Conservation (phyloP, 2,888 invertebrate species). For the Boloria selene region DNA sequence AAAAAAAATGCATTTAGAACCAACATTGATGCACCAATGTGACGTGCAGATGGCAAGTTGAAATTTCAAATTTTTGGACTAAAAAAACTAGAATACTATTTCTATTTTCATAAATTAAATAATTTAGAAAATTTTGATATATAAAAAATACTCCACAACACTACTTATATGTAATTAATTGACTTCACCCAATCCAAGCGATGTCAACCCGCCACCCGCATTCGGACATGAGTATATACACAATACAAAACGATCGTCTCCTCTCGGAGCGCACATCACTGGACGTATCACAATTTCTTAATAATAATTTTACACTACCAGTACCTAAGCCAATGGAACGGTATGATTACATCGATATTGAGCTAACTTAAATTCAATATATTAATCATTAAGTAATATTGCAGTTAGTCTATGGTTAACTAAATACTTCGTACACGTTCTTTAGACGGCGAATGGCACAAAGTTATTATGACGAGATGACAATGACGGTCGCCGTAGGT, state of each 20-base stretch:
- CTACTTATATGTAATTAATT: slow-evolving; percentile 11
- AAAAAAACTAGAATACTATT: slow-evolving; percentile 1
- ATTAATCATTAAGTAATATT: slow-evolving; percentile 80
- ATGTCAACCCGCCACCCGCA: slow-evolving; percentile 12
- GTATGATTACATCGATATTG: slow-evolving; percentile 77
- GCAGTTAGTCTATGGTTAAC: slow-evolving; percentile 77
- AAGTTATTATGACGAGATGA: slow-evolving; percentile 77
- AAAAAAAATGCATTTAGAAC: slow-evolving; percentile 31
- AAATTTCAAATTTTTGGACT: slow-evolving; percentile 4
- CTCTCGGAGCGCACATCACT: slow-evolving; percentile 57
- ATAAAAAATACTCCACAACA: slow-evolving; percentile 4
- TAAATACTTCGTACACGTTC: slow-evolving; percentile 61
- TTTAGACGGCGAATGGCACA: slow-evolving; percentile 76
- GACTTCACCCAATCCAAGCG: slow-evolving; percentile 13
- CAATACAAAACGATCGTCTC: slow-evolving; percentile 37
- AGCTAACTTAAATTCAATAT: slow-evolving; percentile 80
- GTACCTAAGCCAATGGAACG: slow-evolving; percentile 80
- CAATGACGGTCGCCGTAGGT: not conserved
- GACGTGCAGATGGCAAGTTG: slow-evolving; percentile 14
- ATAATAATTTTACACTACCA: slow-evolving; percentile 71
- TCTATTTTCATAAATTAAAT: not conserved
- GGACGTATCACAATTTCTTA: slow-evolving; percentile 80
- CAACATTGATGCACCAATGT: slow-evolving; percentile 28
- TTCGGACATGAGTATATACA: slow-evolving; percentile 43
- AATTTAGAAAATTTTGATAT: not conserved